Conservation (phyloP, 2,797 vertebrate species). For the Thaleichthys pacificus region DNA sequence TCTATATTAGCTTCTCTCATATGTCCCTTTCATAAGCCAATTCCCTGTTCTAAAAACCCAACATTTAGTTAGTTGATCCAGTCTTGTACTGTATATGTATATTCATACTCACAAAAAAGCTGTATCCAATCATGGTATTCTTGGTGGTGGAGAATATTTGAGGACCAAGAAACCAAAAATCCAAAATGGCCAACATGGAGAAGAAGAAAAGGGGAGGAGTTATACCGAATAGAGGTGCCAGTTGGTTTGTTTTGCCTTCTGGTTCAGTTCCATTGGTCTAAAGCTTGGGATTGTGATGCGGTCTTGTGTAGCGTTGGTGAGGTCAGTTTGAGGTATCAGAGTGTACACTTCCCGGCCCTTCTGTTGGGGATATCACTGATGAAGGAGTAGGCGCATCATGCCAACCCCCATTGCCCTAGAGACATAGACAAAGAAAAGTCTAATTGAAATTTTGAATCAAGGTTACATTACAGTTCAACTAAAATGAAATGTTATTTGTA, state of each 20-base stretch:
- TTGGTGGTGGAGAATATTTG: background rate
- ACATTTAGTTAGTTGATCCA: background rate
- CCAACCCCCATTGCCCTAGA: conserved; percentile 86
- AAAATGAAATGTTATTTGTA: background rate
- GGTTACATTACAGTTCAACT: background rate
- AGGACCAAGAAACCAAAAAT: background rate
- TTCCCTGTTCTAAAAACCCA: background rate
- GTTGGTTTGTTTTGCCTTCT: conserved; percentile 63
- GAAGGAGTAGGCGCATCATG: conserved; percentile 84
- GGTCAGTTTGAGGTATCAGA: conserved; percentile 89
- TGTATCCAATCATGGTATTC: conserved; percentile 6
- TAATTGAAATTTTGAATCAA: no score
- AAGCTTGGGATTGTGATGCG: conserved; percentile 36
- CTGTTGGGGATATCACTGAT: conserved; percentile 86
- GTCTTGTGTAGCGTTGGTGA: conserved; percentile 34
- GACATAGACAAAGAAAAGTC: background rate
- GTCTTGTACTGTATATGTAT: background rate
- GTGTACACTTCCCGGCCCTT: conserved; percentile 86
- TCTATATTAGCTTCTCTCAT: background rate
- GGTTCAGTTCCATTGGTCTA: conserved; percentile 73
- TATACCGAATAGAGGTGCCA: background rate
- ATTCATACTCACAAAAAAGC: background rate
- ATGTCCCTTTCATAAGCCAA: background rate
- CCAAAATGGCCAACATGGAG: conserved; percentile 9
- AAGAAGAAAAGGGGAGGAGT: conserved; percentile 1